Evolutionary conservation across 53 echinoderm and acorn worm species (phyloP).

Genomic region (Apostichopus leukothele): DNA sequence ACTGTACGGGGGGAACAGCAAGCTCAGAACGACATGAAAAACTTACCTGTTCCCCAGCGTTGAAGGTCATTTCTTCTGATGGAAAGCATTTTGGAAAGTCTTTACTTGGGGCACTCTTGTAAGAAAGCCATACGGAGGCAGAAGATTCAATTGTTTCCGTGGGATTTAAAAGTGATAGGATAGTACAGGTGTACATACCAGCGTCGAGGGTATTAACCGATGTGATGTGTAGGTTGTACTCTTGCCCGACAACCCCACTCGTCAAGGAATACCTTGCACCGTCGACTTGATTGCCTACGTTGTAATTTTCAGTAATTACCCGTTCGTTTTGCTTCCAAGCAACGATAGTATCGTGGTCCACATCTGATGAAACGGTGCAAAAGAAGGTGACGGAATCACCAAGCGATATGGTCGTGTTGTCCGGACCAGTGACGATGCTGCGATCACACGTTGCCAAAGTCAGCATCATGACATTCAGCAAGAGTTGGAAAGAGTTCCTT

Average conservation of each 20-base stretch:
- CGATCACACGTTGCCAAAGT: conserved; percentile 31
- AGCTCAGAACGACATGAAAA: conserved; percentile 54
- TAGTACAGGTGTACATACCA: conserved; percentile 50
- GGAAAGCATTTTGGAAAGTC: conserved; percentile 50
- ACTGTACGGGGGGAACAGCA: conserved; percentile 54
- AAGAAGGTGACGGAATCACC: conserved; percentile 14
- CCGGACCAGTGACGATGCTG: conserved; percentile 22
- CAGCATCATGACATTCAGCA: conserved; percentile 15
- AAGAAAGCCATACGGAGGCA: conserved; percentile 17
- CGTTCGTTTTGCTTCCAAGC: conserved; percentile 47
- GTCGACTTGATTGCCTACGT: conserved; percentile 16
- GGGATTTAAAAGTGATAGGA: conserved; percentile 17
- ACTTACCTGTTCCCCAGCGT: conserved; percentile 17
- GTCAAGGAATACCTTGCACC: conserved; percentile 49
- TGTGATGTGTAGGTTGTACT: conserved; percentile 61
- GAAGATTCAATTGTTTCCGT: neutral
- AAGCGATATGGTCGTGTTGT: conserved; percentile 28
- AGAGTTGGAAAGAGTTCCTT: neutral
- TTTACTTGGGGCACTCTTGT: conserved; percentile 48
- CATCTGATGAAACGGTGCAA: conserved; percentile 15
- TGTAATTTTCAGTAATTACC: conserved; percentile 44
- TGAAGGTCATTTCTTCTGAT: conserved; percentile 13
- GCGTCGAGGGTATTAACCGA: conserved; percentile 37
- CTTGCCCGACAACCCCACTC: conserved; percentile 30
- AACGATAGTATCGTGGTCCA: conserved; percentile 39